phyloP scores from a whole-genome alignment of 2,113 vertebrate genomes.

The Aythya baeri region DNA sequence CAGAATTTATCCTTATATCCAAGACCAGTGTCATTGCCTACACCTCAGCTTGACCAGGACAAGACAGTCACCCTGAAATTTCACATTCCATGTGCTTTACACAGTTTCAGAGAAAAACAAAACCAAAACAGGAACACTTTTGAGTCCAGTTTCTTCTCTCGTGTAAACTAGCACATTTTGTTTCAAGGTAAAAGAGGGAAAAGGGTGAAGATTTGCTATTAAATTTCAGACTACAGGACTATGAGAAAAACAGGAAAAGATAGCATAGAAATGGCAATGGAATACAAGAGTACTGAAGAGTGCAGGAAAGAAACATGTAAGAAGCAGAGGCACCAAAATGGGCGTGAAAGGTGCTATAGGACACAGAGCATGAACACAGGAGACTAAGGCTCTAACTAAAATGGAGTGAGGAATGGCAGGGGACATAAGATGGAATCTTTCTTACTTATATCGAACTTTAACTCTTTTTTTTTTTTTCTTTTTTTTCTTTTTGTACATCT shows the following conservation, averaged over 20 bases:
- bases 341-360: neutral
- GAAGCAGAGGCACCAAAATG: neutral
- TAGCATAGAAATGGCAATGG: neutral
- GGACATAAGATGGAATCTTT: neutral
- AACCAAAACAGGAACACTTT: neutral
- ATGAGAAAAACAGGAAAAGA: neutral
- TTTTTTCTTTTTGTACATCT: neutral
- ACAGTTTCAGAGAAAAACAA: neutral
- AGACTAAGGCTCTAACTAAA: neutral
- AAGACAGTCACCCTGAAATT: neutral
- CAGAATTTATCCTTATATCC: neutral
- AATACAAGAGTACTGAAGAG: neutral
- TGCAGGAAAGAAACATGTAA: neutral
- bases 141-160: neutral
- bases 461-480: neutral
- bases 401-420: neutral
- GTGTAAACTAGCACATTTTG: neutral
- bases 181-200: neutral
- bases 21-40: neutral
- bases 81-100: rapidly evolving
- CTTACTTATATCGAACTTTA: neutral
- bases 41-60: neutral
- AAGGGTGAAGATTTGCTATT: neutral
- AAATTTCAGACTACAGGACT: rapidly evolving
- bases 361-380: neutral